Evolutionary conservation across 2,113 vertebrate genomes (phyloP).

Genomic region (Onychostoma macrolepis): DNA sequence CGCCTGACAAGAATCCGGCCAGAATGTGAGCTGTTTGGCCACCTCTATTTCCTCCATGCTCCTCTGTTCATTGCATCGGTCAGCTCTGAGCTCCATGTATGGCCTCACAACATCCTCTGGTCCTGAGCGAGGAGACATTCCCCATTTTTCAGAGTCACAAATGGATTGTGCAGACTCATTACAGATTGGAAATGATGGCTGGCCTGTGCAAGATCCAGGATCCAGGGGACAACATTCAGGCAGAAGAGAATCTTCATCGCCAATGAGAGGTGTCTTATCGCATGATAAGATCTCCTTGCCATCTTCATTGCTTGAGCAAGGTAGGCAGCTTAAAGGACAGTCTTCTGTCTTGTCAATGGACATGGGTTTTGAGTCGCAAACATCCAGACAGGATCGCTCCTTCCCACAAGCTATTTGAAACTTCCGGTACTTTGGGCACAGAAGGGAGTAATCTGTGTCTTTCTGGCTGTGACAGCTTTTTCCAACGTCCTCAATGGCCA

Average conservation of each 20-base stretch:
- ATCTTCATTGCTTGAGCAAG: constrained; percentile 40
- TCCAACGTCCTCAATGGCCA: constrained; percentile 53
- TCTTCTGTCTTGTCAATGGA: constrained; percentile 53
- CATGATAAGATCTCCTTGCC: constrained; percentile 34
- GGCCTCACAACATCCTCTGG: background rate
- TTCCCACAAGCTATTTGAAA: constrained; percentile 88
- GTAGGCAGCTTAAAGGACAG: constrained; percentile 37
- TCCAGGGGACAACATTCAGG: constrained; percentile 12
- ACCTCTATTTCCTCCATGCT: constrained; percentile 82
- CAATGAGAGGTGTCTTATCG: background rate
- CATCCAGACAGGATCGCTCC: constrained; percentile 71
- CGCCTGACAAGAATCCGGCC: constrained; percentile 69
- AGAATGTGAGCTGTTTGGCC: constrained; percentile 82
- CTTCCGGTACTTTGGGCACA: constrained; percentile 91
- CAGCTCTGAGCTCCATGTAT: background rate
- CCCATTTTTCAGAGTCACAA: constrained; percentile 3
- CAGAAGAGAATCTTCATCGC: background rate
- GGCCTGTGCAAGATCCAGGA: constrained; percentile 22
- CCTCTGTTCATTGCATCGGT: constrained; percentile 60
- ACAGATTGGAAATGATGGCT: constrained; percentile 18
- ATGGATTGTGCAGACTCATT: background rate
- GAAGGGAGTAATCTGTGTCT: constrained; percentile 66
- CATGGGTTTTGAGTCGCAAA: constrained; percentile 62
- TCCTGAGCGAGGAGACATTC: background rate
- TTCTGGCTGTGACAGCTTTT: constrained; percentile 54